Evolutionary conservation across 2,797 vertebrate species (phyloP).

Genomic region (Eremophila alpestris): DNA sequence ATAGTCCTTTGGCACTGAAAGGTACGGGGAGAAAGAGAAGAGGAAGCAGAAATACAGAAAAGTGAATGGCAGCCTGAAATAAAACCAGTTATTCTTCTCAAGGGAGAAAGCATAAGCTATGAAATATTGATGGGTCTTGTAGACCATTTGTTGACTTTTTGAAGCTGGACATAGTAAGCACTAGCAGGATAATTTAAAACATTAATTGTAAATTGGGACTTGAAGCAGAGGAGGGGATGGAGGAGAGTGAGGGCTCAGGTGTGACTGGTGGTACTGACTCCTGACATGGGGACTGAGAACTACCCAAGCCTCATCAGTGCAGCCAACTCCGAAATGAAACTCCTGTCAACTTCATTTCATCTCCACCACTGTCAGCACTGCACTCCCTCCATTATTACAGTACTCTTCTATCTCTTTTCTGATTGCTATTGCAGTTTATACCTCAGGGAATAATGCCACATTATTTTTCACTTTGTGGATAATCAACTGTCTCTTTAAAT

Average conservation of each 20-base stretch:
- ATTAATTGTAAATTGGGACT: background rate
- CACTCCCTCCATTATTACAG: background rate
- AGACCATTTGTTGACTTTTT: background rate
- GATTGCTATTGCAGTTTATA: background rate
- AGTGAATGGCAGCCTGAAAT: background rate
- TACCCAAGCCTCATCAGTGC: background rate
- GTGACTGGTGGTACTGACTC: background rate
- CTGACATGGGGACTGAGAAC: background rate
- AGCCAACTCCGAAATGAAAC: background rate
- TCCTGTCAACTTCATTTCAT: conserved; percentile 17
- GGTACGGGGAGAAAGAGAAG: rapidly evolving
- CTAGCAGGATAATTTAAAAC: background rate
- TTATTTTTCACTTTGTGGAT: conserved; percentile 44
- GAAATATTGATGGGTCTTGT: background rate
- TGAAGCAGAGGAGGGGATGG: background rate
- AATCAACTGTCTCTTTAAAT: conserved; percentile 55
- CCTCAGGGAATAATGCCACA: conserved; percentile 33
- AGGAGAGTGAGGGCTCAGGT: background rate
- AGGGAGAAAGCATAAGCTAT: background rate
- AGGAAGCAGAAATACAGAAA: background rate
- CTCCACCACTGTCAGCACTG: background rate
- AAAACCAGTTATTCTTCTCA: background rate
- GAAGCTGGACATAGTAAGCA: background rate
- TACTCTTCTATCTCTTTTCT: background rate
- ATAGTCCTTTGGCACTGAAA: background rate